A percentile compares a stretch with the other conserved stretches of the same genome.
Conservation (phyloP, 2,113 vertebrate genomes). For the Stictonetta naevosa region DNA sequence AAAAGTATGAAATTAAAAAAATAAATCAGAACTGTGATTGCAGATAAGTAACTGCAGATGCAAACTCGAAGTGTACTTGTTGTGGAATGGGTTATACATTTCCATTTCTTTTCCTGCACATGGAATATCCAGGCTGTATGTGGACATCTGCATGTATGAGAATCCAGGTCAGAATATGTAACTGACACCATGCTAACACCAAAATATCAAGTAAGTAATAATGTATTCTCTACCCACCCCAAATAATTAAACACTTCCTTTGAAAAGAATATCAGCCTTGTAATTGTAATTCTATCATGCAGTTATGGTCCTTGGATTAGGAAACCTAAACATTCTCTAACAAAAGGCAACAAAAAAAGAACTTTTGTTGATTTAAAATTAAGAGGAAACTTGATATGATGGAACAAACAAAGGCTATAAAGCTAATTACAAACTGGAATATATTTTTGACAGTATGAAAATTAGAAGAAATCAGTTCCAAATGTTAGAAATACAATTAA, state of each 20-base stretch:
- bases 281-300: neutral
- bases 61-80: neutral
- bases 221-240: neutral
- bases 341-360: neutral
- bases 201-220: neutral
- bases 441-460: neutral
- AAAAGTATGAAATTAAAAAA: neutral
- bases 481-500: slow-evolving; percentile 20
- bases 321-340: neutral
- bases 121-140: neutral
- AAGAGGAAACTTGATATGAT: neutral
- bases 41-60: neutral
- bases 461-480: neutral
- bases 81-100: neutral
- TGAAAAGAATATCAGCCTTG: neutral
- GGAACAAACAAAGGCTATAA: slow-evolving; percentile 21
- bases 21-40: neutral
- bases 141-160: neutral
- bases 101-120: neutral
- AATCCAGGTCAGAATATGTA: neutral
- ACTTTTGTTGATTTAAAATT: neutral
- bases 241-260: neutral
- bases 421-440: slow-evolving; percentile 21
- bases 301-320: neutral
- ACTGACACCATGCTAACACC: neutral